A percentile compares a stretch with the other conserved stretches of the same genome.
These are phyloP conservation scores for Eubucco bourcierii DNA, from an alignment of 2,113 vertebrate genomes.

Conservation along the genomic window DNA sequence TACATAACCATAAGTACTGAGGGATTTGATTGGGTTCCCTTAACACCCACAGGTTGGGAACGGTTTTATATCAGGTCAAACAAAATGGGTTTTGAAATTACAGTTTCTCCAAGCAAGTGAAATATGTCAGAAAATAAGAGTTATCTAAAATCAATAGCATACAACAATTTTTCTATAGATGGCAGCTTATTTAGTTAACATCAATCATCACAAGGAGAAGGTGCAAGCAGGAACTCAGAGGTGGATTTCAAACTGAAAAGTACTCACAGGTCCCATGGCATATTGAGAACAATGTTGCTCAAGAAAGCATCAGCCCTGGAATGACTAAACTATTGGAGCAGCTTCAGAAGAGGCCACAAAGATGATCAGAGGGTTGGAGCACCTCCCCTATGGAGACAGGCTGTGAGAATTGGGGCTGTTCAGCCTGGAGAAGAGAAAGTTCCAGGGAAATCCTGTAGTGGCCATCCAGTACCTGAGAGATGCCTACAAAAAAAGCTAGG, in stretches of 20 bases:
- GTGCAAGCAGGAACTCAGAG: slow-evolving; percentile 57
- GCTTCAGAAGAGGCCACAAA: no score
- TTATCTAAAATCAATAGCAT: slow-evolving; percentile 58
- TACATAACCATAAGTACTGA: background rate
- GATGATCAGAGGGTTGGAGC: no score
- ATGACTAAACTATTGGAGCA: background rate
- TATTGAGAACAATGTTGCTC: background rate
- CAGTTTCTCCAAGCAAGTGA: background rate
- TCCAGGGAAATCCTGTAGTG: no score
- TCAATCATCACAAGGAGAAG: slow-evolving; percentile 38
- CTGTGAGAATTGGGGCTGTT: no score
- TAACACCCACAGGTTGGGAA: background rate
- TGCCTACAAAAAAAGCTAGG: no score
- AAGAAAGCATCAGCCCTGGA: slow-evolving; percentile 10
- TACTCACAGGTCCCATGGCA: background rate
- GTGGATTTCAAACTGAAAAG: slow-evolving; percentile 62
- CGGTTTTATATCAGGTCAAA: background rate
- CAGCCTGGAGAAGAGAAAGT: no score
- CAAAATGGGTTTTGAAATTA: background rate
- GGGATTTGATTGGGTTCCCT: background rate
- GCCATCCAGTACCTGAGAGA: no score
- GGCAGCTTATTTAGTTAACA: slow-evolving; percentile 65
- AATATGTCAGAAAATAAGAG: background rate
- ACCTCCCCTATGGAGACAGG: no score
- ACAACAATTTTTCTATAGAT: slow-evolving; percentile 59